Conservation (phyloP, 2,888 invertebrate genomes). For the Hyposoter dolosus region DNA sequence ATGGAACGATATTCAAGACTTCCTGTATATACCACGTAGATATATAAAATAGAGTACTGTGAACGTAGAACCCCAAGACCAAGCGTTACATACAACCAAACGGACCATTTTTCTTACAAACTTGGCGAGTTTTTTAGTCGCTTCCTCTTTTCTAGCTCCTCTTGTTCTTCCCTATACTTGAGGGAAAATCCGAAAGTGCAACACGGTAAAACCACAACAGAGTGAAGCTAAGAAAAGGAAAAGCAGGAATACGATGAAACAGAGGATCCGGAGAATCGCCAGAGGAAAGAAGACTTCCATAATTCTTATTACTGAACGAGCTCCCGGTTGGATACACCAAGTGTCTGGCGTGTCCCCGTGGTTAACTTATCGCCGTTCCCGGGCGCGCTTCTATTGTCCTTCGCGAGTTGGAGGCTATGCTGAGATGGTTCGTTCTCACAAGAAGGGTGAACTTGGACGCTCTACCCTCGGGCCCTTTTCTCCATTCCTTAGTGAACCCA, state of each 20-base stretch:
- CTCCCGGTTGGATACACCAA: slow-evolving; percentile 56
- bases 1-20: not conserved
- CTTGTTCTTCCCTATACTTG: slow-evolving; percentile 7
- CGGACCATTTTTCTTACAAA: slow-evolving; percentile 63
- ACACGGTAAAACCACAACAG: slow-evolving; percentile 51
- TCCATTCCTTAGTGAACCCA: slow-evolving; percentile 53
- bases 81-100: slow-evolving; percentile 44
- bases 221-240: slow-evolving; percentile 25
- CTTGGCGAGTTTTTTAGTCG: slow-evolving; percentile 50
- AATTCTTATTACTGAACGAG: slow-evolving; percentile 74
- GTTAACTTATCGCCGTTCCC: slow-evolving; percentile 75
- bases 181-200: slow-evolving; percentile 60
- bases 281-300: slow-evolving; percentile 65
- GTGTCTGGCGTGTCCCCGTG: slow-evolving; percentile 70
- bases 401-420: not conserved
- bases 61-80: slow-evolving; percentile 41
- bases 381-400: slow-evolving; percentile 51
- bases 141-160: not conserved
- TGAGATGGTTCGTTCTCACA: not conserved
- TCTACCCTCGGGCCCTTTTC: slow-evolving; percentile 14
- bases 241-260: slow-evolving; percentile 33
- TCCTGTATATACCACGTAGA: not conserved
- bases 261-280: slow-evolving; percentile 47
- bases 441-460: slow-evolving; percentile 42
- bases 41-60: slow-evolving; percentile 3